Base-by-base conservation (phyloP, 2,113 vertebrate genomes). In the Passer domesticus region DNA sequence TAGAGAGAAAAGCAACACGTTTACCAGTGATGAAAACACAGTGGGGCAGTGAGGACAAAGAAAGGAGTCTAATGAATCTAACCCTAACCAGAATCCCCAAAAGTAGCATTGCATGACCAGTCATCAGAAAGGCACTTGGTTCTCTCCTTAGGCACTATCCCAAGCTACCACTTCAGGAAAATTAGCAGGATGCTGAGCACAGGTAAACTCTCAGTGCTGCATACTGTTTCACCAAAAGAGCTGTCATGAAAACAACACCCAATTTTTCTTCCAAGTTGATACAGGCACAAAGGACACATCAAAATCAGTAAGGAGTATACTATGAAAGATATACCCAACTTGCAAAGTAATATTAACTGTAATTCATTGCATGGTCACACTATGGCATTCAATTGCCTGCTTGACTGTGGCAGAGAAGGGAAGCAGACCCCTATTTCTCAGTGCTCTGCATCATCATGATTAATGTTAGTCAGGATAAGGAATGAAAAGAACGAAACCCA, bases 401-500 rank as follows among this genome's bases (percentile, higher is more conserved):
- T 62, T 87, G 23, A 49, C 13, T 46, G 30, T 37, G 21, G 27
- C 1, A 3, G 18, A 19, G 33, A 75, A 35, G 14, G 43, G 28
- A 75, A 80, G 55, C 28, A 52, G 18, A 17, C 4, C 73, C 28
- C 17, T 66, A 1, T 35, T 92, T 60, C 78, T 75, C 31, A 60
- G 43, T 33, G 62, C 37, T 63, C 58, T 53, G 13, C 8, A 24
- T 30, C 7, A 0, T 14, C 24, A 19, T 8, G 10, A 70, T 43
- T 39, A 52, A 2, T 44, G 28, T 43, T 63, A 60, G 18, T 13
- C n/a, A 77, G 80, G 39, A 39, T 8, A 78, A 75, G 13, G 62
- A 94, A 52, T 13, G 31, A 92, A 89, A 58, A 78, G 24, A 69
- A 43, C 13, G 41, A 86, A 87, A 91, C 95, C 10, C 78, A 98